These are phyloP conservation scores for Himalopsyche japonica DNA, from an alignment of 2,888 invertebrate species.

Conservation along the genomic window DNA sequence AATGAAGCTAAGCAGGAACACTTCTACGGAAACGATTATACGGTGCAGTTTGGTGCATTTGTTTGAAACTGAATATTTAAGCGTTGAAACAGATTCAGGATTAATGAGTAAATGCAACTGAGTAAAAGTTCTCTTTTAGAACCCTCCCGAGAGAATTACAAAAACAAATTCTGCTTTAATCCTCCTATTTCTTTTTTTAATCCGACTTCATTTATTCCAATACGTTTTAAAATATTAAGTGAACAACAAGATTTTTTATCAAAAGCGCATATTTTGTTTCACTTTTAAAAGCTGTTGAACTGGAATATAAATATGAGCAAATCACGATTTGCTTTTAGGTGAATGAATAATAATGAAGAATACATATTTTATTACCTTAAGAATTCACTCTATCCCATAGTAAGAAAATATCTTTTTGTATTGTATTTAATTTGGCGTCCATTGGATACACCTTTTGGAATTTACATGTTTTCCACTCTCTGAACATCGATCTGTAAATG, in stretches of 20 bases:
- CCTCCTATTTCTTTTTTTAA: background rate
- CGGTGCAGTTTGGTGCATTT: background rate
- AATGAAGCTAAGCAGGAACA: background rate
- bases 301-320: too few relatives aligned
- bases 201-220: background rate
- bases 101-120: background rate
- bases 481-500: too few relatives aligned
- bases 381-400: too few relatives aligned
- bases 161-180: background rate
- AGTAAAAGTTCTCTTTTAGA: background rate
- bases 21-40: background rate
- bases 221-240: background rate
- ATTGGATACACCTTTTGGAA: too few relatives aligned
- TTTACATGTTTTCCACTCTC: too few relatives aligned
- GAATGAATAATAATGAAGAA: too few relatives aligned
- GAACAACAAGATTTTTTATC: background rate
- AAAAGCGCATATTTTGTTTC: too few relatives aligned
- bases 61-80: background rate
- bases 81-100: background rate
- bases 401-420: too few relatives aligned
- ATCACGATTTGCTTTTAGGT: too few relatives aligned
- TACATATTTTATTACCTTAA: too few relatives aligned
- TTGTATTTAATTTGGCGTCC: too few relatives aligned
- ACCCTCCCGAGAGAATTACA: background rate
- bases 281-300: too few relatives aligned